phyloP scores from a whole-genome alignment of 92 coral and sea anemone species.

The Anthopleura xanthogrammica region DNA sequence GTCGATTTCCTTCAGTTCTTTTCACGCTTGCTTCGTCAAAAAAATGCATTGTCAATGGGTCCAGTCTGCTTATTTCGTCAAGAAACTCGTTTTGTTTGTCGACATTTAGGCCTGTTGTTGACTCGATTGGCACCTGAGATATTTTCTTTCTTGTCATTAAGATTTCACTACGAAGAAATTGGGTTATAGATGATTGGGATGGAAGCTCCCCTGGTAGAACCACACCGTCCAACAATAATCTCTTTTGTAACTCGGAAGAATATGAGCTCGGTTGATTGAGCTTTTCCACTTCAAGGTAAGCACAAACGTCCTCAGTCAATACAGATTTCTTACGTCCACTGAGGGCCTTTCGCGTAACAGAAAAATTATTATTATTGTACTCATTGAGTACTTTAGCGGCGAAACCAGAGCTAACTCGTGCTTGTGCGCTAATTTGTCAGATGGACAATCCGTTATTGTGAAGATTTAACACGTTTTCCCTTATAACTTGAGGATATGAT shows the following conservation, averaged over 20 bases:
- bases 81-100: neutral
- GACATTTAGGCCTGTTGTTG: neutral
- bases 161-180: neutral
- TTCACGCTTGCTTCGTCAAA: conserved; percentile 39
- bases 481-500: neutral
- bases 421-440: neutral
- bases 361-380: neutral
- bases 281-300: neutral
- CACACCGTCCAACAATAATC: neutral
- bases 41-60: conserved; percentile 3
- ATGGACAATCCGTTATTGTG: neutral
- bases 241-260: neutral
- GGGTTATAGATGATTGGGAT: neutral
- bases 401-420: neutral
- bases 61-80: neutral
- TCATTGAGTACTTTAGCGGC: neutral
- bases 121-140: neutral
- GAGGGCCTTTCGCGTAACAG: neutral
- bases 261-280: neutral
- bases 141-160: neutral
- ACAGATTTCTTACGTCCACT: no score
- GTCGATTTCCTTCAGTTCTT: conserved; percentile 30
- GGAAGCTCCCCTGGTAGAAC: neutral
- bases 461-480: neutral
- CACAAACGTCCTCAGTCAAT: no score